Base-by-base conservation (phyloP, 2,113 vertebrate genomes). In the Verasper variegatus region DNA sequence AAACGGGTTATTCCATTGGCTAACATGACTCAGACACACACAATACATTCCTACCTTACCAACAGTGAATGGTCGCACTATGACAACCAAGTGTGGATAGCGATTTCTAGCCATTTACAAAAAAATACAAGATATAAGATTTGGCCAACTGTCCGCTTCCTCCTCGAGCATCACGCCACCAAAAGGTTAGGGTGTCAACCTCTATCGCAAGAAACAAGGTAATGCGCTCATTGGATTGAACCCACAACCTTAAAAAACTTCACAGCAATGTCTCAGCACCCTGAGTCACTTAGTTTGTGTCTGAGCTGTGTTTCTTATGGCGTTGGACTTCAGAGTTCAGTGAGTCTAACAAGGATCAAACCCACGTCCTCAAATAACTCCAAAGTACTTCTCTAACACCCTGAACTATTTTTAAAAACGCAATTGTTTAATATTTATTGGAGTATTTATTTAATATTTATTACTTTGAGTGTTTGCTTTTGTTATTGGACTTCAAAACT, bases 1-100 rank as follows among this genome's bases (percentile, higher is more conserved):
- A 73, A 72, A 45, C 11, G 4, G 37, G 63, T 78, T 74, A 62
- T 83, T 80, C 57, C 68, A 80, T 37, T 73, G 31, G 6, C 31
- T 31, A 27, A 42, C 71, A 21, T 64, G 64, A 82, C 31, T 81
- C 68, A 83, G 60, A 56, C 64, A 64, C 45, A 45, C 66, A 68
- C 61, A 63, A 51, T 3, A 63, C n/a, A 42, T 11, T n/a, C 54
- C 20, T 1, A 56, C 21, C 47, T 47, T 17, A 51, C 18, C 1
- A n/a, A 51, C 17, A 51, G 5, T 51, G 20, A 15, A 21, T 20
- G 4, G 20, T 54, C 20, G 18, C 51, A 3, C 51, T 54, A 54
- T 54, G 51, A n/a, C 51, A 54, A 54, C 51, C 51, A 54, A n/a
- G 51, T 51, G 47, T 40, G 31, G 31, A 31, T 1, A 1, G 31